Conservation (phyloP, 2,113 vertebrate species). For the Crotalus helleri region DNA sequence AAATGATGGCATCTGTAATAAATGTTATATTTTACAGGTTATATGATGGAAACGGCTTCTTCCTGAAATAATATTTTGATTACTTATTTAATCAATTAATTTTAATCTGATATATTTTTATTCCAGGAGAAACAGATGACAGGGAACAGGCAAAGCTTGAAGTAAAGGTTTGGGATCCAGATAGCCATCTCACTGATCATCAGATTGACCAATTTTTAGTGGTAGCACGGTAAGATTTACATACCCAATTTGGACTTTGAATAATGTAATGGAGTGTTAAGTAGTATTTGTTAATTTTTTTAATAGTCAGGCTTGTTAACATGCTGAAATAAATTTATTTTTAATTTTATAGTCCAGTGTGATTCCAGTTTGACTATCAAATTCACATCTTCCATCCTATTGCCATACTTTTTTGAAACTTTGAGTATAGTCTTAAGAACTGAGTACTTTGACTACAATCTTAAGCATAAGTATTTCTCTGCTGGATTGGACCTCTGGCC, state of each 20-base stretch:
- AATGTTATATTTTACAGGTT: not conserved
- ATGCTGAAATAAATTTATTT: not conserved
- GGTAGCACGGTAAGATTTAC: conserved; percentile 87
- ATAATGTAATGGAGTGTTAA: not conserved
- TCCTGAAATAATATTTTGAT: not conserved
- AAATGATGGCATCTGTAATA: not conserved
- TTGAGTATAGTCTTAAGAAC: not conserved
- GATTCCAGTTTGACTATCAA: not conserved
- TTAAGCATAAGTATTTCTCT: not conserved
- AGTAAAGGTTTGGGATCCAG: conserved; percentile 96
- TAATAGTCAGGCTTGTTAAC: not conserved
- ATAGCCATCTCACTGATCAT: conserved; percentile 92
- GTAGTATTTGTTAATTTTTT: not conserved
- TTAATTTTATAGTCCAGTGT: not conserved
- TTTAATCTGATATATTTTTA: conserved; percentile 61
- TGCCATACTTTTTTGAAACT: not conserved
- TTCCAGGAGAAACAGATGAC: conserved; percentile 87
- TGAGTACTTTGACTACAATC: not conserved
- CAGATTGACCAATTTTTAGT: conserved; percentile 99
- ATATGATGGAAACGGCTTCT: not conserved
- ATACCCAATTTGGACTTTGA: conserved; percentile 38
- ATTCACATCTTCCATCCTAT: not conserved
- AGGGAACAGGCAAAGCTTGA: conserved; percentile 95
- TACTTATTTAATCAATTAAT: conserved; percentile 34
- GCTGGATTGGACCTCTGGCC: not conserved